Evolutionary conservation across 2,113 vertebrate species (phyloP).

Genomic region (Rutilus rutilus): DNA sequence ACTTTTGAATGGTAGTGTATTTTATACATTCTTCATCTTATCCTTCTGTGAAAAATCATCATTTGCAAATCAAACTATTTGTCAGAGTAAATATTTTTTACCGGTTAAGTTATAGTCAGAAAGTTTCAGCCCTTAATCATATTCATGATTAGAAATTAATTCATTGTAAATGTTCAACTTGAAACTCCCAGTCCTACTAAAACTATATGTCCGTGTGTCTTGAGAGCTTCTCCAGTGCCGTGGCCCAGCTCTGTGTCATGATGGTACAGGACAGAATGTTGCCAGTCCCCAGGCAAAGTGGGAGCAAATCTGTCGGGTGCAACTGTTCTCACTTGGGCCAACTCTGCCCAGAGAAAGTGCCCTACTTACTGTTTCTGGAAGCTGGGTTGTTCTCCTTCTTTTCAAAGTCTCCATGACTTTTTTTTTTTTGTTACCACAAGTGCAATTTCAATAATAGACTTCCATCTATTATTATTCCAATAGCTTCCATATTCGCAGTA

Average conservation of each 20-base stretch:
- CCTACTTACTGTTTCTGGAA: constrained; percentile 77
- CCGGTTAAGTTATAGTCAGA: background rate
- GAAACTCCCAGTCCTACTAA: constrained; percentile 10
- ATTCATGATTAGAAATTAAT: background rate
- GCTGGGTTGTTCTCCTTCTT: constrained; percentile 50
- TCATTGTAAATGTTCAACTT: background rate
- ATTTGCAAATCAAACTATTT: background rate
- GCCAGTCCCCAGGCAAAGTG: constrained; percentile 77
- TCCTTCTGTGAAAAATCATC: background rate
- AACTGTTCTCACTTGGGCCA: constrained; percentile 79
- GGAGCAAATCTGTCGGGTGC: constrained; percentile 82
- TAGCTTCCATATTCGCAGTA: constrained; percentile 8
- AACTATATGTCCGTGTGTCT: constrained; percentile 1
- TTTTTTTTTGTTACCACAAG: constrained; percentile 42
- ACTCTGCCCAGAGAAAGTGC: constrained; percentile 79
- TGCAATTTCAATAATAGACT: constrained; percentile 18
- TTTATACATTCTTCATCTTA: background rate
- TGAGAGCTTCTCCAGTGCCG: constrained; percentile 55
- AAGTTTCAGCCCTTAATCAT: background rate
- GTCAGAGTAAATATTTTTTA: background rate
- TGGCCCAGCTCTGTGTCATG: constrained; percentile 64
- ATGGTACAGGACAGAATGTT: constrained; percentile 69
- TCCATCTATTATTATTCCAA: constrained; percentile 8
- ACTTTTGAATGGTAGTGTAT: background rate
- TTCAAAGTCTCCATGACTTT: constrained; percentile 35